Percentiles rank a stretch among this genome's conserved stretches.
Evolutionary conservation across 2,888 invertebrate species (phyloP).

Genomic region (Drosophila differens): DNA sequence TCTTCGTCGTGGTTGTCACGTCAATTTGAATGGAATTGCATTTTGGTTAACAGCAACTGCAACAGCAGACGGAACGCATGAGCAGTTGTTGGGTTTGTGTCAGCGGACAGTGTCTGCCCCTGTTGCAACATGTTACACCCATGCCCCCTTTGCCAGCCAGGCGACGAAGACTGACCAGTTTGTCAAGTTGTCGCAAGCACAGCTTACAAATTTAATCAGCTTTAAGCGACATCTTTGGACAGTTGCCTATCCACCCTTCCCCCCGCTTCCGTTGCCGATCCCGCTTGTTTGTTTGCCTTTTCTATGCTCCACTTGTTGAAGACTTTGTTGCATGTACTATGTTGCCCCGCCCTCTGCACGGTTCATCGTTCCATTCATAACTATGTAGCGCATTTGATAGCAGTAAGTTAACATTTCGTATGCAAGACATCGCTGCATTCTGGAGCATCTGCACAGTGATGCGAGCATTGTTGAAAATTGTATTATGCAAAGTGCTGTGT

Average conservation of each 20-base stretch:
- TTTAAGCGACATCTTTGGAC: conserved; percentile 54
- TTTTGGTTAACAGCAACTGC: conserved; percentile 50
- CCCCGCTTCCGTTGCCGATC: conserved; percentile 35
- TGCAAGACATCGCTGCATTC: conserved; percentile 68
- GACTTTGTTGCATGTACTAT: conserved; percentile 23
- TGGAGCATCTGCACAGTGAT: conserved; percentile 69
- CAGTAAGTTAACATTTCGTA: conserved; percentile 71
- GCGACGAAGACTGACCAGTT: conserved; percentile 59
- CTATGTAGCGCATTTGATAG: conserved; percentile 69
- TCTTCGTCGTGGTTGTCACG: conserved; percentile 76
- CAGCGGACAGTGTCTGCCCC: conserved; percentile 2
- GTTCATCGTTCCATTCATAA: conserved; percentile 63
- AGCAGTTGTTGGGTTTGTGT: conserved; percentile 40
- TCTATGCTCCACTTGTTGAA: conserved; percentile 40
- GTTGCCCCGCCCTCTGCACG: neutral
- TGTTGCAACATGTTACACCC: conserved; percentile 6
- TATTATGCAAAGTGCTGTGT: conserved; percentile 54
- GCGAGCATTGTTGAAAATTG: conserved; percentile 42
- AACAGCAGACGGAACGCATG: conserved; percentile 60
- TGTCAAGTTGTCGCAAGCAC: conserved; percentile 69
- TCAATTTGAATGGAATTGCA: conserved; percentile 77
- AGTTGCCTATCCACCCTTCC: conserved; percentile 8
- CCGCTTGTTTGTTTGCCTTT: neutral
- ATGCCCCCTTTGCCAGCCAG: conserved; percentile 7
- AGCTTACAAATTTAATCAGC: conserved; percentile 82